Percentiles rank a stretch among this genome's conserved stretches.
Evolutionary conservation across 1,140 invertebrate genomes (phyloP).

Genomic region (Musca vetustissima): DNA sequence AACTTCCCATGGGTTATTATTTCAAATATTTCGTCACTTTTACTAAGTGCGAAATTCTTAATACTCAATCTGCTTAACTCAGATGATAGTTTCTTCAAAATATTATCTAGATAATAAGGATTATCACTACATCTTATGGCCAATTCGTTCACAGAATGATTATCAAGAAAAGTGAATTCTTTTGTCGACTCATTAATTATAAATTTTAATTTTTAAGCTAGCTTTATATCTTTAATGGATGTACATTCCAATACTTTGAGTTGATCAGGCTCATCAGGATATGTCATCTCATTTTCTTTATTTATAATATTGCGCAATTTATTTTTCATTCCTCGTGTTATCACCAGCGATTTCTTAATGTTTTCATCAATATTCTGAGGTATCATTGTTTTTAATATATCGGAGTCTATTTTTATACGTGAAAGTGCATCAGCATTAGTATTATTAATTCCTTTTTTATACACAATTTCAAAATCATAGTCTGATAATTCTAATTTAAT

Average conservation of each 20-base stretch:
- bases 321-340: constrained; percentile 14
- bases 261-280: not conserved
- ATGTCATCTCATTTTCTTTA: not conserved
- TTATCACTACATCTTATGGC: constrained; percentile 6
- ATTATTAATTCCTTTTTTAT: constrained; percentile 32
- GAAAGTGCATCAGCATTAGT: constrained; percentile 26
- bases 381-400: constrained; percentile 11
- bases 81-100: constrained; percentile 12
- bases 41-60: not conserved
- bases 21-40: constrained; percentile 13
- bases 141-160: not conserved
- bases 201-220: not conserved
- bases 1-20: not conserved
- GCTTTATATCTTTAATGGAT: not conserved
- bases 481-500: constrained; percentile 52
- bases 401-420: constrained; percentile 18
- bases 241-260: constrained; percentile 12
- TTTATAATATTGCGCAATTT: not conserved
- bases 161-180: not conserved
- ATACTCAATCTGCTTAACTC: not conserved
- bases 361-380: not conserved
- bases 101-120: constrained; percentile 10
- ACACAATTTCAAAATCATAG: constrained; percentile 47
- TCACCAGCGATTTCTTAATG: not conserved
- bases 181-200: constrained; percentile 5